Conservation (phyloP, 2,113 vertebrate species). For the Sphyrna mokarran region DNA sequence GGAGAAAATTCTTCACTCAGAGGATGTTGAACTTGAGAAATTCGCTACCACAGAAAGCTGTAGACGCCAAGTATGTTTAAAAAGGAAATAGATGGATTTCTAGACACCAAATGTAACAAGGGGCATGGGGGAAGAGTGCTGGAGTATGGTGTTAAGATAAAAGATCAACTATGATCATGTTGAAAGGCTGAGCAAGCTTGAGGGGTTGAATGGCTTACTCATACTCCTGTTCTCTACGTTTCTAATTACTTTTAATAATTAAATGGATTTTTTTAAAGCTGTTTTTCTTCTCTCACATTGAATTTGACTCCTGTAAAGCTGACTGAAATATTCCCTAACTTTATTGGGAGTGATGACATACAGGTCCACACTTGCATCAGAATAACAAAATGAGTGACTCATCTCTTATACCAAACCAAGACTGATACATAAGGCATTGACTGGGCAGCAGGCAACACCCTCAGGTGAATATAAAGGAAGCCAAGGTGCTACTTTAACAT, state of each 20-base stretch:
- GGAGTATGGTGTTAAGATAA: no score
- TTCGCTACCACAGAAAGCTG: no score
- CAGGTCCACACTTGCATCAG: not conserved
- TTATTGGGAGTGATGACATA: not conserved
- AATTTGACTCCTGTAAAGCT: not conserved
- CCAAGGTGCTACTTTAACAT: not conserved
- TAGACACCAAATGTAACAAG: no score
- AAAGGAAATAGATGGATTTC: no score
- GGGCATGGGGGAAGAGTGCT: no score
- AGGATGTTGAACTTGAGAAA: no score
- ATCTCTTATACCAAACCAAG: not conserved
- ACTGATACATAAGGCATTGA: not conserved
- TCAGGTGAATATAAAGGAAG: not conserved
- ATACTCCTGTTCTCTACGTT: no score
- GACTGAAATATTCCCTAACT: not conserved
- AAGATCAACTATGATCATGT: no score
- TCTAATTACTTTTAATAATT: not conserved
- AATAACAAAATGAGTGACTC: not conserved
- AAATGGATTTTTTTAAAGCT: not conserved
- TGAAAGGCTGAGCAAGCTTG: no score
- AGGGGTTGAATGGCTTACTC: no score
- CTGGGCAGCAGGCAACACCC: not conserved
- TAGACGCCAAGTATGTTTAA: no score
- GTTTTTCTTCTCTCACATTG: not conserved
- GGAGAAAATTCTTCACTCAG: no score